phyloP scores from a whole-genome alignment of 2,888 invertebrate species.

The Eucriotettix oculatus region DNA sequence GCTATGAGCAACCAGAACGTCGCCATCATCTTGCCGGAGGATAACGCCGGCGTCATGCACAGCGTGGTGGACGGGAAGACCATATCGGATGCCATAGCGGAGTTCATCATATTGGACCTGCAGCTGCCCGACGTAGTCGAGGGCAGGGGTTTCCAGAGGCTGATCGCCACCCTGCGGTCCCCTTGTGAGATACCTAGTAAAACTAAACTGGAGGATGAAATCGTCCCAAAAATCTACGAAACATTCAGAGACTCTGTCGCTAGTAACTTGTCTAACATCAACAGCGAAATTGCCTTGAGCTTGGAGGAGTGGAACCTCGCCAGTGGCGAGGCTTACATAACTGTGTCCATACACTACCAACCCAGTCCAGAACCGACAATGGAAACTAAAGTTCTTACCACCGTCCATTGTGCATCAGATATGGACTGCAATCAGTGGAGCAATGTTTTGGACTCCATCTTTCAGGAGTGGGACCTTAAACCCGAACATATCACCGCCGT shows the following conservation, averaged over 20 bases:
- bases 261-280: constrained; percentile 19
- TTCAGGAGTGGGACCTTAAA: constrained; percentile 27
- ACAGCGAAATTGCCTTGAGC: constrained; percentile 24
- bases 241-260: constrained; percentile 24
- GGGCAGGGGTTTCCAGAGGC: constrained; percentile 28
- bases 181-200: constrained; percentile 31
- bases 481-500: constrained; percentile 26
- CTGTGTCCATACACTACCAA: constrained; percentile 28
- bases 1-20: constrained; percentile 19
- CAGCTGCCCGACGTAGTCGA: constrained; percentile 30
- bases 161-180: constrained; percentile 27
- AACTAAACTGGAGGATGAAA: constrained; percentile 27
- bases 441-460: constrained; percentile 22
- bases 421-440: constrained; percentile 26
- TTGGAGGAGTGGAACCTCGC: constrained; percentile 29
- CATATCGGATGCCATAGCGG: constrained; percentile 28
- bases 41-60: constrained; percentile 15
- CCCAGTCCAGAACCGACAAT: constrained; percentile 20
- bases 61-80: constrained; percentile 21
- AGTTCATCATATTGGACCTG: constrained; percentile 29
- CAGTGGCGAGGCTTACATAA: constrained; percentile 23
- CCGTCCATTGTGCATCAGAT: constrained; percentile 25
- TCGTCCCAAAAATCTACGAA: constrained; percentile 29
- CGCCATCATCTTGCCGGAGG: constrained; percentile 22
- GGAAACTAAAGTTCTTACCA: constrained; percentile 26